Percentiles rank a stretch among this genome's conserved stretches.
These are phyloP conservation scores for Sternarchorhynchus goeldii DNA, from an alignment of 2,797 vertebrate genomes.

Conservation along the genomic window DNA sequence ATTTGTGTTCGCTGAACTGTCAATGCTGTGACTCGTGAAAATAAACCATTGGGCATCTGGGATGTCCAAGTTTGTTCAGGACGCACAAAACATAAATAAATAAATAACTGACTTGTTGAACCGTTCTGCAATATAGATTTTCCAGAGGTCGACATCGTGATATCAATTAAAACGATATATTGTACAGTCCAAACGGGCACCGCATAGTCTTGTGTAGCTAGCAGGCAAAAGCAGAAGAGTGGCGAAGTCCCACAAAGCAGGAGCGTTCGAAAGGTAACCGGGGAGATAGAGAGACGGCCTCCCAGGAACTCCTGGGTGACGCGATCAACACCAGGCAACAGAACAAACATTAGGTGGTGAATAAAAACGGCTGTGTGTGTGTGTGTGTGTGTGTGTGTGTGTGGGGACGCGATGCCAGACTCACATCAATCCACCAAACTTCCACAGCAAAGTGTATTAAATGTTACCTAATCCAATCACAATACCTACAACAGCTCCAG, in stretches of 20 bases:
- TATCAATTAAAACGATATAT: too few relatives aligned
- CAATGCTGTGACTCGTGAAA: too few relatives aligned
- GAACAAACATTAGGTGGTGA: slow-evolving; percentile 58
- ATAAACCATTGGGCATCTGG: too few relatives aligned
- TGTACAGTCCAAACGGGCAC: too few relatives aligned
- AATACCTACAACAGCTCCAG: slow-evolving; percentile 1
- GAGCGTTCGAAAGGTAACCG: slow-evolving; percentile 58
- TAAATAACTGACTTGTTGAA: too few relatives aligned
- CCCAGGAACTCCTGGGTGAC: slow-evolving; percentile 56
- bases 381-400: slow-evolving; percentile 40
- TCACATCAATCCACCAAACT: slow-evolving; percentile 39
- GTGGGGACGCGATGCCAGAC: slow-evolving; percentile 7
- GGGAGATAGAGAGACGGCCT: slow-evolving; percentile 59
- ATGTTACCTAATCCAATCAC: slow-evolving; percentile 37
- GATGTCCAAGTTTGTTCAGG: too few relatives aligned
- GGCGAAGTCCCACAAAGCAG: slow-evolving; percentile 24
- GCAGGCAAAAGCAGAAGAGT: background rate
- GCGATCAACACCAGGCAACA: slow-evolving; percentile 62
- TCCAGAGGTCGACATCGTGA: too few relatives aligned
- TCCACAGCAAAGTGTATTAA: slow-evolving; percentile 37
- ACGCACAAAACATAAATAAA: too few relatives aligned
- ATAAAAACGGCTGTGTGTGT: slow-evolving; percentile 52
- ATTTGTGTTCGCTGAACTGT: too few relatives aligned
- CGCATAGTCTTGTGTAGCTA: background rate
- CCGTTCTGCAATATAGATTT: too few relatives aligned